Percentiles rank a stretch among this genome's conserved stretches.
Conservation (phyloP, 1,140 invertebrate species). For the Aphelinus certus region DNA sequence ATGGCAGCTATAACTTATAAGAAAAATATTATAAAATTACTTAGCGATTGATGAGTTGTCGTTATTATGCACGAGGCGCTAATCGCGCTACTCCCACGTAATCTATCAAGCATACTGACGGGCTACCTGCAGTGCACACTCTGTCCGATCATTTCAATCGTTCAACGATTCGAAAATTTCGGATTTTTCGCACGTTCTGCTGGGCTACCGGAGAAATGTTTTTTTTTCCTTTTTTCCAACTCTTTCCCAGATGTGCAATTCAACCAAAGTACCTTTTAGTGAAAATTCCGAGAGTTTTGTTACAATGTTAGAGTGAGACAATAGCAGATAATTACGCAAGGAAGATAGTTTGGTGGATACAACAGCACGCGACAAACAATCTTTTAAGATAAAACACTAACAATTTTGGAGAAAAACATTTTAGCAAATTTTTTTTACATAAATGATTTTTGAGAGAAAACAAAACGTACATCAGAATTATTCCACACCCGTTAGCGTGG, state of each 20-base stretch:
- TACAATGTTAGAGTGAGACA: too few relatives aligned
- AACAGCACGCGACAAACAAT: too few relatives aligned
- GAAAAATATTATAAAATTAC: slow-evolving; percentile 65
- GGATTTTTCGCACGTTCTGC: background rate
- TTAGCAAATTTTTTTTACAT: slow-evolving; percentile 3
- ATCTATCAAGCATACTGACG: slow-evolving; percentile 26
- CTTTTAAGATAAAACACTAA: too few relatives aligned
- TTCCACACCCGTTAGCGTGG: slow-evolving; percentile 29
- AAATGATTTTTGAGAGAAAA: background rate
- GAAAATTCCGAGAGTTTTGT: too few relatives aligned
- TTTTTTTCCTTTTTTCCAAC: too few relatives aligned
- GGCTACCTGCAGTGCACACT: slow-evolving; percentile 39
- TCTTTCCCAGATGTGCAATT: too few relatives aligned
- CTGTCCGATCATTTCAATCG: slow-evolving; percentile 29
- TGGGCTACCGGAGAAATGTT: too few relatives aligned
- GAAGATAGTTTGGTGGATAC: too few relatives aligned
- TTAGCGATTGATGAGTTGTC: slow-evolving; percentile 52
- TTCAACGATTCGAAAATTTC: slow-evolving; percentile 36
- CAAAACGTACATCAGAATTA: background rate
- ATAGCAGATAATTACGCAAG: too few relatives aligned
- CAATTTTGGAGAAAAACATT: too few relatives aligned
- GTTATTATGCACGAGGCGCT: slow-evolving; percentile 39
- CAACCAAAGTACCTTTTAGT: too few relatives aligned
- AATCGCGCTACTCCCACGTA: slow-evolving; percentile 39
- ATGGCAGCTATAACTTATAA: slow-evolving; percentile 65